Conservation (phyloP, 2,797 vertebrate species). For the Acrossocheilus wenchowensis region DNA sequence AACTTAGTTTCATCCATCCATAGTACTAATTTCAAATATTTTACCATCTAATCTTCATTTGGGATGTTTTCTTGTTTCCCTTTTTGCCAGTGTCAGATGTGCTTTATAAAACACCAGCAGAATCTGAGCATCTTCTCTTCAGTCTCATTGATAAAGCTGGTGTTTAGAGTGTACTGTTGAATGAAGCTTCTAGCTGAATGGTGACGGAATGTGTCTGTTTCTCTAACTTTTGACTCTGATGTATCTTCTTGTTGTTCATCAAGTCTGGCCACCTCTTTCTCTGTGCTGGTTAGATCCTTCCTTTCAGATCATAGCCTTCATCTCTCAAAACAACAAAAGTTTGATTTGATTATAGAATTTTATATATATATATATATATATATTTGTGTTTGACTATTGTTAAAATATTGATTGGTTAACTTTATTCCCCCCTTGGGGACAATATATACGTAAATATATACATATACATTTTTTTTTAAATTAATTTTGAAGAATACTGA, state of each 20-base stretch:
- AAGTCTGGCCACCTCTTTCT: too few relatives aligned
- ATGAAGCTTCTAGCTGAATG: slow-evolving; percentile 16
- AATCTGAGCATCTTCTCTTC: too few relatives aligned
- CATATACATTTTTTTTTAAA: background rate
- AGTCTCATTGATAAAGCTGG: background rate
- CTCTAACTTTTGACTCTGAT: background rate
- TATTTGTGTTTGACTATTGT: background rate
- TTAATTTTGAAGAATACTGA: too few relatives aligned
- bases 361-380: background rate
- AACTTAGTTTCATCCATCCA: background rate
- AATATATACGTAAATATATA: too few relatives aligned
- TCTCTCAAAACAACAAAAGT: background rate
- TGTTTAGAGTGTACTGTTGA: slow-evolving; percentile 51
- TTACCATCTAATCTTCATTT: too few relatives aligned
- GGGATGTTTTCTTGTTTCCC: too few relatives aligned
- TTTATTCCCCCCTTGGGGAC: too few relatives aligned
- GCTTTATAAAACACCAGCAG: too few relatives aligned
- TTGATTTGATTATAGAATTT: background rate
- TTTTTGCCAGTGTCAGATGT: too few relatives aligned
- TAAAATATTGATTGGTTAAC: background rate
- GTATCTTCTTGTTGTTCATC: background rate
- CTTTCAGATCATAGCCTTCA: background rate
- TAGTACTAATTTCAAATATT: too few relatives aligned
- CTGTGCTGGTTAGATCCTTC: too few relatives aligned
- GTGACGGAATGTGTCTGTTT: background rate